phyloP scores from a whole-genome alignment of 2,113 vertebrate genomes.

The Eira barbara region DNA sequence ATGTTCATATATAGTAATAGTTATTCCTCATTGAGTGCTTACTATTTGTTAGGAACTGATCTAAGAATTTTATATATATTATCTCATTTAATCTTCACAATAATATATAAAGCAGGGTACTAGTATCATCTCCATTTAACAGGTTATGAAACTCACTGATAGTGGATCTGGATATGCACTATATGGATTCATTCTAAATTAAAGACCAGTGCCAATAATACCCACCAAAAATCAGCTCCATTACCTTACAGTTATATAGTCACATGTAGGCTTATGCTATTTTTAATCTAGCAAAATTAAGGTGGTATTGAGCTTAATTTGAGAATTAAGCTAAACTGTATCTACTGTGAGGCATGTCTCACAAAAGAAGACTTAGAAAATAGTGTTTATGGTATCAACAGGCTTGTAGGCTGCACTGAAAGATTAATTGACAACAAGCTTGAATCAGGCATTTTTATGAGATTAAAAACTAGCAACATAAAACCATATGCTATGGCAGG shows the following conservation, averaged over 20 bases:
- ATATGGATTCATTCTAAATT: background rate
- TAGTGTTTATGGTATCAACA: background rate
- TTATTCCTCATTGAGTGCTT: background rate
- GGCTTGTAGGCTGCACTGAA: background rate
- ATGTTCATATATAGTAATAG: background rate
- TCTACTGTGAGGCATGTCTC: background rate
- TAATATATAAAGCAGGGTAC: background rate
- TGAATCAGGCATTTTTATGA: background rate
- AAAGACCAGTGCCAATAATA: background rate
- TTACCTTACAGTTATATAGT: background rate
- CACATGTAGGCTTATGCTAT: background rate
- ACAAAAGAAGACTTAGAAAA: background rate
- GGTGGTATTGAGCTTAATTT: constrained; percentile 6
- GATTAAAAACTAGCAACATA: background rate
- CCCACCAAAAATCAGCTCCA: background rate
- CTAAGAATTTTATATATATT: background rate
- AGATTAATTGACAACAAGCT: background rate
- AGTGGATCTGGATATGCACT: background rate
- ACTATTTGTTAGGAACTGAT: background rate
- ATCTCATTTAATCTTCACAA: constrained; percentile 17
- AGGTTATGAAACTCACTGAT: background rate
- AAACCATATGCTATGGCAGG: background rate
- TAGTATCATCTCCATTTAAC: background rate
- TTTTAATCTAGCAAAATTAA: constrained; percentile 24
- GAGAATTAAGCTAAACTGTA: background rate